Evolutionary conservation across 2,888 invertebrate species (phyloP).

Genomic region (Melitaea athalia): DNA sequence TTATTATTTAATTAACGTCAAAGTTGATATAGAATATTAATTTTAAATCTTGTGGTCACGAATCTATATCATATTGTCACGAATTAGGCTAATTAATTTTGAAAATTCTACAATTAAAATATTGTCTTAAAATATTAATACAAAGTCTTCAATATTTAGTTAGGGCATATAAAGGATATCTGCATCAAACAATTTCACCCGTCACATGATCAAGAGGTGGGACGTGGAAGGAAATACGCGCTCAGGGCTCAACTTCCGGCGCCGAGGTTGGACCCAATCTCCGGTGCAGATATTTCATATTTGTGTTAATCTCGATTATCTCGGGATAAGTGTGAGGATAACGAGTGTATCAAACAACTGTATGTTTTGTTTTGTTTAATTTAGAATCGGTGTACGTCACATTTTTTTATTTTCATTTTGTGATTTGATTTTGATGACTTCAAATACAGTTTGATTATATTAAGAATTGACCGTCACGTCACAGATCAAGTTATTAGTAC

Average conservation of each 20-base stretch:
- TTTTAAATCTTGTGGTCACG: too few species aligned
- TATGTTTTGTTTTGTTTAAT: not conserved
- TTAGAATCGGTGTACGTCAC: not conserved
- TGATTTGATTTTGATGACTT: too few species aligned
- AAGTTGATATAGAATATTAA: too few species aligned
- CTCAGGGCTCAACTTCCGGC: conserved; percentile 44
- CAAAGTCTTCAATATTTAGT: not conserved
- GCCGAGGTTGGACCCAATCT: conserved; percentile 61
- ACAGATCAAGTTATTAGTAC: too few species aligned
- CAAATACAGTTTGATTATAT: too few species aligned
- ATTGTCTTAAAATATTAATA: too few species aligned
- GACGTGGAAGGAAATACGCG: conserved; percentile 73
- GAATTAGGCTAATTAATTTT: too few species aligned
- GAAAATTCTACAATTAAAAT: too few species aligned
- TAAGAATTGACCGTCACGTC: too few species aligned
- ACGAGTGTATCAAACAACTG: not conserved
- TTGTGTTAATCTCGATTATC: conserved; percentile 3
- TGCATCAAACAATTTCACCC: conserved; percentile 20
- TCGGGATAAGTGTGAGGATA: not conserved
- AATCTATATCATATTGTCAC: too few species aligned
- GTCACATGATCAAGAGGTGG: conserved; percentile 51
- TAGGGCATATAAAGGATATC: not conserved
- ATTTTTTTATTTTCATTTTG: too few species aligned
- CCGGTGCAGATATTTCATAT: conserved; percentile 71
- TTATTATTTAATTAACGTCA: too few species aligned